These are phyloP conservation scores for Gallinago media DNA, from an alignment of 2,113 vertebrate species.

Conservation along the genomic window DNA sequence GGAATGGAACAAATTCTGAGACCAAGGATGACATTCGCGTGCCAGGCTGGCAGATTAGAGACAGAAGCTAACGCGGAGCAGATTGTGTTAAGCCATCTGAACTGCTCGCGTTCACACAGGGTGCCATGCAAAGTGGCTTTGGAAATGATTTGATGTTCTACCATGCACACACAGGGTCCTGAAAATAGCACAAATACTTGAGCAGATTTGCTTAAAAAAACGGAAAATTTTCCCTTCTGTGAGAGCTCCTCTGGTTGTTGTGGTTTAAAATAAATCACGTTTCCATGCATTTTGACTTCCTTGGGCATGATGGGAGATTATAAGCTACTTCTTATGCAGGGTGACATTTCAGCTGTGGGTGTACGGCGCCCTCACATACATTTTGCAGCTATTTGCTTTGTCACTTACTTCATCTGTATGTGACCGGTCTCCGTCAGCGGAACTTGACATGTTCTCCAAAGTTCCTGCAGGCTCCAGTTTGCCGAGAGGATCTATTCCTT, in stretches of 20 bases:
- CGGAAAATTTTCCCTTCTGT: neutral
- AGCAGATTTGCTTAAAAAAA: neutral
- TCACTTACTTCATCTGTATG: constrained; percentile 16
- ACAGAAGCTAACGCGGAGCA: neutral
- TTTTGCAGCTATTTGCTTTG: constrained; percentile 32
- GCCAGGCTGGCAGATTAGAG: neutral
- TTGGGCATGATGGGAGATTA: neutral
- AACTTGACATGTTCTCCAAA: neutral
- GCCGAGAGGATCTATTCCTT: neutral
- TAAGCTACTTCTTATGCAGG: neutral
- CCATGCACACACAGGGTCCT: neutral
- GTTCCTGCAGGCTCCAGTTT: neutral
- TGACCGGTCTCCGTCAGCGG: neutral
- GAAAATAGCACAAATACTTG: neutral
- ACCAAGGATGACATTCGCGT: neutral
- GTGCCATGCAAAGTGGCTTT: neutral
- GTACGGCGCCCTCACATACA: neutral
- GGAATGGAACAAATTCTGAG: neutral
- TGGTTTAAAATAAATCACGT: constrained; percentile 16
- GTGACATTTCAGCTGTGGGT: constrained; percentile 30
- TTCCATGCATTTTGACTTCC: constrained; percentile 9
- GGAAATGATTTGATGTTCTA: neutral
- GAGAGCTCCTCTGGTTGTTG: neutral
- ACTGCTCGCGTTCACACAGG: neutral
- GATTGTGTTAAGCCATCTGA: neutral